Percentiles rank a stretch among this genome's conserved stretches.
Evolutionary conservation across 2,797 vertebrate species (phyloP).

Genomic region (Bryconaethiops microstoma): DNA sequence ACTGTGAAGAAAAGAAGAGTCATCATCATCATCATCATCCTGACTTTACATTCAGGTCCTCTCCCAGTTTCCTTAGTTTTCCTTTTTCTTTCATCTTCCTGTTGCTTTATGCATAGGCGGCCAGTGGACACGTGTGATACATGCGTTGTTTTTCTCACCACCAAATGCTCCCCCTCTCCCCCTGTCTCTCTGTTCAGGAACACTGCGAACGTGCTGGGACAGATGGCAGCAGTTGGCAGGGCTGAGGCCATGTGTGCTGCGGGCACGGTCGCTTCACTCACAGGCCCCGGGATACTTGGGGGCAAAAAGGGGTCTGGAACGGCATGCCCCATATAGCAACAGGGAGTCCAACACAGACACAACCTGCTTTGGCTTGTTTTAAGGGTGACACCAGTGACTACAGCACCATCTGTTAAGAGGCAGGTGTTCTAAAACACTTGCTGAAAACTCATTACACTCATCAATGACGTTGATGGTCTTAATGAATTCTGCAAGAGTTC

Average conservation of each 20-base stretch:
- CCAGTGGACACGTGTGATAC: constrained; percentile 39
- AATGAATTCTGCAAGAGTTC: background rate
- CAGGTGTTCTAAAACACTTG: constrained; percentile 29
- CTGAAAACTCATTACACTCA: background rate
- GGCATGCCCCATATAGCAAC: constrained; percentile 46
- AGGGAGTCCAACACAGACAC: constrained; percentile 28
- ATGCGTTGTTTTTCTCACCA: constrained; percentile 54
- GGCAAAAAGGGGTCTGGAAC: constrained; percentile 36
- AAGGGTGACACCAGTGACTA: background rate
- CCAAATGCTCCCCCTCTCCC: constrained; percentile 54
- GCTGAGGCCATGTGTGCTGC: constrained; percentile 46
- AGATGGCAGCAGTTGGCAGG: constrained; percentile 59
- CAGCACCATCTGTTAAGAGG: constrained; percentile 17
- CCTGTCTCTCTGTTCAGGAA: constrained; percentile 49
- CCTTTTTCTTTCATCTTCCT: constrained; percentile 30
- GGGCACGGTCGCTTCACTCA: constrained; percentile 46
- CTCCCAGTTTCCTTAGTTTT: background rate
- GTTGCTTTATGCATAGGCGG: constrained; percentile 30
- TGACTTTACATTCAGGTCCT: background rate
- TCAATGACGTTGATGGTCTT: background rate
- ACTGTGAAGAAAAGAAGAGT: background rate
- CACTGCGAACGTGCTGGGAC: constrained; percentile 55
- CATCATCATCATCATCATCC: background rate
- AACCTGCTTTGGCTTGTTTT: constrained; percentile 35
- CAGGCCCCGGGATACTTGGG: constrained; percentile 34